phyloP scores from a whole-genome alignment of 1,140 invertebrate species.

The Caenorhabditis remanei region DNA sequence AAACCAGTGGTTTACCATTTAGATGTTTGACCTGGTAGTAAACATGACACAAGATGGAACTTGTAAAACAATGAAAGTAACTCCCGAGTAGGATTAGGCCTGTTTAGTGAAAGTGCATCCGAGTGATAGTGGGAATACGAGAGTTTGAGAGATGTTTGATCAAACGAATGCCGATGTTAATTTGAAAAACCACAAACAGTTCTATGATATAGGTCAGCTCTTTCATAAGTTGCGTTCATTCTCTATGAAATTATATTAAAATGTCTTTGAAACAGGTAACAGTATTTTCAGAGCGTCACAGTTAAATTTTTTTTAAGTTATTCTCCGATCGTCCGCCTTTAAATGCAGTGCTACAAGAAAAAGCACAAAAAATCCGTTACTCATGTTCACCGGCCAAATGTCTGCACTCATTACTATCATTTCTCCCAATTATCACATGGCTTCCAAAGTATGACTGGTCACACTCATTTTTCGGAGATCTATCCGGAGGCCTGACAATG shows the following conservation, averaged over 20 bases:
- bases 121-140: not conserved
- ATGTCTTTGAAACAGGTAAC: slow-evolving; percentile 37
- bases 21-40: slow-evolving; percentile 14
- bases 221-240: not conserved
- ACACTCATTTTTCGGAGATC: slow-evolving; percentile 73
- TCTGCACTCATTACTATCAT: slow-evolving; percentile 57
- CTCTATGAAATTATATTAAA: not conserved
- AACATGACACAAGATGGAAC: slow-evolving; percentile 46
- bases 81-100: slow-evolving; percentile 13
- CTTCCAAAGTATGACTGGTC: slow-evolving; percentile 70
- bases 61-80: slow-evolving; percentile 8
- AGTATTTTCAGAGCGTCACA: not conserved
- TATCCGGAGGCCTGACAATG: slow-evolving; percentile 75
- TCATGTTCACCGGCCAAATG: slow-evolving; percentile 32
- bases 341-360: slow-evolving; percentile 49
- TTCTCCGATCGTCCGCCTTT: slow-evolving; percentile 42
- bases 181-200: not conserved
- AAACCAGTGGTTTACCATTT: not conserved
- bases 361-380: slow-evolving; percentile 35
- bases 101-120: slow-evolving; percentile 13
- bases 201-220: not conserved
- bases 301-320: not conserved
- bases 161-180: not conserved
- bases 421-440: slow-evolving; percentile 70
- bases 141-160: not conserved